Evolutionary conservation across 2,888 invertebrate genomes (phyloP), one percentile per base, ranked within the genome.

Genomic region (Melieria omissa): DNA sequence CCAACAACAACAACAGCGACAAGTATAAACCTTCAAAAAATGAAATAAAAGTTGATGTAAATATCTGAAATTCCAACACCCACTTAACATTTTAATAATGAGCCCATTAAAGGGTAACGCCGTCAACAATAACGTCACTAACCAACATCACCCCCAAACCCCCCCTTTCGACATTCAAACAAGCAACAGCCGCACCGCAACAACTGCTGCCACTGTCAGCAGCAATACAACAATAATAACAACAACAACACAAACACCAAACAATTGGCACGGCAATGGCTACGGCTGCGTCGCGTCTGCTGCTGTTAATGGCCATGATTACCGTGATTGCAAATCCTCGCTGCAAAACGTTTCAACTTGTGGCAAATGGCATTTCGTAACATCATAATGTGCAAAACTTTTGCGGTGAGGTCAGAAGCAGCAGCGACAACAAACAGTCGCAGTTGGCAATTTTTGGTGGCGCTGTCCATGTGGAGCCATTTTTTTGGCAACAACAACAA

Each of bases 311-410:
- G 69, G 71, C 63, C 73, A 58, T 74, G 71, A 74, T 74, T 74
- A 71, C 73, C 71, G 71, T 74, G 71, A 74, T 74, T 74, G 71
- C 73, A 63, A 69, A 69, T 69, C 62, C 69, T 69, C 62, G 62
- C 55, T 63, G 55, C 61, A 62, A 72, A 73, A 66, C 69, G 60
- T 73, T 66, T 71, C 62, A 74, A 71, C 75, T 74, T 71, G 74
- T 70, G 74, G 75, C 73, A 64, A 73, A 73, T 69, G 71, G 66
- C 74, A 74, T 68, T 74, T 70, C 45, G 68, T 55, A 63, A 60
- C 72, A 74, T 65, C 75, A 74, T 74, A 75, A 74, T 64, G 72
- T 70, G 63, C 61, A 70, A 71, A 75, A 72, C 29, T 72, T 65
- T 73, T 72, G 69, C 55, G 72, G 71, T 74, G 58, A 69, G 71